phyloP scores from a whole-genome alignment of 1,140 invertebrate species.

The Pseudomyrmex cubaensis region DNA sequence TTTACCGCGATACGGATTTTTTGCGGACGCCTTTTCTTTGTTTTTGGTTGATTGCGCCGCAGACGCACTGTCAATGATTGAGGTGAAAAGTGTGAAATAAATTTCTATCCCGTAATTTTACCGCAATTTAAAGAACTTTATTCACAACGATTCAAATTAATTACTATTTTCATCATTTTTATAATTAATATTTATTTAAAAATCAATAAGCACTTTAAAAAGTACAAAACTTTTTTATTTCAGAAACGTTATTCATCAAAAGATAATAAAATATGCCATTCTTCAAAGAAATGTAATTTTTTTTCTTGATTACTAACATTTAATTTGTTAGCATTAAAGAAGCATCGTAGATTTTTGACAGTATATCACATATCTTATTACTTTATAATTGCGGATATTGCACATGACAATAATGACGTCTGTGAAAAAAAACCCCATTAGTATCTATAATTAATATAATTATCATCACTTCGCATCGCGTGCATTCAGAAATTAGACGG shows the following conservation, averaged over 20 bases:
- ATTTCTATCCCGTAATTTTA: constrained; percentile 15
- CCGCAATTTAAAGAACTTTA: constrained; percentile 5
- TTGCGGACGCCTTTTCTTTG: constrained; percentile 4
- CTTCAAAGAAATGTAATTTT: background rate
- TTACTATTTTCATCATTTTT: background rate
- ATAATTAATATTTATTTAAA: constrained; percentile 7
- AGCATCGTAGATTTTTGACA: too few relatives aligned
- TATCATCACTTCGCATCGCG: background rate
- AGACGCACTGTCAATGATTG: constrained; percentile 13
- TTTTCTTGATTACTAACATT: background rate
- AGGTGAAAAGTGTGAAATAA: constrained; percentile 11
- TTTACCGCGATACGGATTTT: constrained; percentile 11
- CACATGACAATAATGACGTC: constrained; percentile 8
- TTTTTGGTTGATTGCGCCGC: constrained; percentile 26
- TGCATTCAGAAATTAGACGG: constrained; percentile 22
- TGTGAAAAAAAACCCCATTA: background rate
- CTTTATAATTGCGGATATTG: background rate
- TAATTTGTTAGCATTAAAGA: background rate
- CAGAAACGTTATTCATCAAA: background rate
- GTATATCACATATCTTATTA: background rate
- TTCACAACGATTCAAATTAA: constrained; percentile 9
- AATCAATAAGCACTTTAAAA: background rate
- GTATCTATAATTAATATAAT: background rate
- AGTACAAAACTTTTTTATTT: background rate
- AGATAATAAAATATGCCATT: background rate